phyloP scores from a whole-genome alignment of 2,797 vertebrate genomes.

The Ctenopoma multispine region DNA sequence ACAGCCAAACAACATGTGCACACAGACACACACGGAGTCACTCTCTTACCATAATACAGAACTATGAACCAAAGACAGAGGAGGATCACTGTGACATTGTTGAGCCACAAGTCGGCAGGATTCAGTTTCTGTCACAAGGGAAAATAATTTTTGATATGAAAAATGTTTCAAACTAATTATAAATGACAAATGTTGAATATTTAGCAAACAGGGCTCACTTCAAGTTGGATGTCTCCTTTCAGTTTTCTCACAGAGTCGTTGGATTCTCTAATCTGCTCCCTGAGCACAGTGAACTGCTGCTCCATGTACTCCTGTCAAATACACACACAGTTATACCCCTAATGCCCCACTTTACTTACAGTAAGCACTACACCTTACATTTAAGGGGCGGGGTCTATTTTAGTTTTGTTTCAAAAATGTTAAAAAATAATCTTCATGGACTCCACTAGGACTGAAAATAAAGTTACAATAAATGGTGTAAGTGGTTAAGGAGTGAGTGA shows the following conservation, averaged over 20 bases:
- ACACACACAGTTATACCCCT: conserved; percentile 7
- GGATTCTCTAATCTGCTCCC: conserved; percentile 50
- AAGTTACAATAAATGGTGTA: no score
- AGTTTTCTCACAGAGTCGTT: conserved; percentile 35
- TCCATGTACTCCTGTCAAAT: conserved; percentile 69
- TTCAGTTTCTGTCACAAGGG: conserved; percentile 27
- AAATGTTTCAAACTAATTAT: background rate
- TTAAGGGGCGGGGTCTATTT: no score
- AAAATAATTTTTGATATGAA: conserved; percentile 7
- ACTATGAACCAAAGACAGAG: conserved; percentile 76
- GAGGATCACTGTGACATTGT: conserved; percentile 65
- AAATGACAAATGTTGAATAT: background rate
- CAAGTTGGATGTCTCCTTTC: conserved; percentile 20
- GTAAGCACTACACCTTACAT: no score
- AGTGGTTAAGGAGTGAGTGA: background rate
- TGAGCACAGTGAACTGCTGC: conserved; percentile 48
- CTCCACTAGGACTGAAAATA: background rate
- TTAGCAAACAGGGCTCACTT: conserved; percentile 39
- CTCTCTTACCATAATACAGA: conserved; percentile 72
- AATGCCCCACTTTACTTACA: background rate
- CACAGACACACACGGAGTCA: background rate
- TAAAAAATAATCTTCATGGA: background rate
- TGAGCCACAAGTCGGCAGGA: conserved; percentile 30
- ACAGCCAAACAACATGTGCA: no score
- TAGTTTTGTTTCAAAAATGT: no score